phyloP scores from a whole-genome alignment of 2,113 vertebrate species.

The Laterallus jamaicensis region DNA sequence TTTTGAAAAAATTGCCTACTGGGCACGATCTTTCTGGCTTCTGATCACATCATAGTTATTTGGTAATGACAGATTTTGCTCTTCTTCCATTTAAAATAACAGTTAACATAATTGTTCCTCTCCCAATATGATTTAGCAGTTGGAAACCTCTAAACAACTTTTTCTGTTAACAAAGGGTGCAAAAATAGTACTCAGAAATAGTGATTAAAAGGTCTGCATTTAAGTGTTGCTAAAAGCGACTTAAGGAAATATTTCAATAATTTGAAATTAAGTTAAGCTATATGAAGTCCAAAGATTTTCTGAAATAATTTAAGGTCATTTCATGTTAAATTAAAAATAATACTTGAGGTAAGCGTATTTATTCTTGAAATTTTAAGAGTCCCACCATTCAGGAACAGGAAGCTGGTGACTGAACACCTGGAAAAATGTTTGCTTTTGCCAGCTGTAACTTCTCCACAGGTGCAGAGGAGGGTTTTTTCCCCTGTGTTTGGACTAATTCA shows the following conservation, averaged over 20 bases:
- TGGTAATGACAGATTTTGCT: background rate
- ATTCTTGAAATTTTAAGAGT: background rate
- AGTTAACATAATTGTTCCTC: background rate
- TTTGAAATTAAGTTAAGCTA: background rate
- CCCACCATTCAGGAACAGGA: background rate
- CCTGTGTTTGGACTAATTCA: background rate
- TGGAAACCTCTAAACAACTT: background rate
- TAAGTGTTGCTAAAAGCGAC: background rate
- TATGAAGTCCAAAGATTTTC: background rate
- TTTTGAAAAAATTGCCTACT: background rate
- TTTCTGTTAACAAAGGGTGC: background rate
- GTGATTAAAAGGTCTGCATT: background rate
- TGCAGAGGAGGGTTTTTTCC: background rate
- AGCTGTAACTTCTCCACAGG: conserved; percentile 45
- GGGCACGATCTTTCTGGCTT: background rate
- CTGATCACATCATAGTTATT: background rate
- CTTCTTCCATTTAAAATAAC: background rate
- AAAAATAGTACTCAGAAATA: background rate
- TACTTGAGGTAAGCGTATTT: background rate
- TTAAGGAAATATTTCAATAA: background rate
- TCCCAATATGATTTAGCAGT: background rate
- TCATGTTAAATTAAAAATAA: conserved; percentile 27
- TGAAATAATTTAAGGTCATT: background rate
- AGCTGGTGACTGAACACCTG: background rate
- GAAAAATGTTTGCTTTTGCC: conserved; percentile 49